phyloP scores from a whole-genome alignment of 2,797 vertebrate genomes.

The Acipenser oxyrinchus region DNA sequence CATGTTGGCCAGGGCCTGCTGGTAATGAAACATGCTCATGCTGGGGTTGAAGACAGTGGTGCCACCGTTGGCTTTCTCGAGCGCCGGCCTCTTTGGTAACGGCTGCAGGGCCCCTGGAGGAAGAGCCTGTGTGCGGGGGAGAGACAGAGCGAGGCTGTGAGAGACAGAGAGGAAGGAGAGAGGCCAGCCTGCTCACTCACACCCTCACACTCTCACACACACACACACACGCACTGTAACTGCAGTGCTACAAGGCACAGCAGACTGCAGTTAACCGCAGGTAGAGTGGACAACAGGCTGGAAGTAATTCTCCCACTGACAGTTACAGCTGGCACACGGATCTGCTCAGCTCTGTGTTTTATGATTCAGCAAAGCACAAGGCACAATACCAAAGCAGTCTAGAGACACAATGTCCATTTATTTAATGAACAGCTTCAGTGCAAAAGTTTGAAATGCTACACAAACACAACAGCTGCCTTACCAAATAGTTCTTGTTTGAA shows the following conservation, averaged over 20 bases:
- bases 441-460: no score
- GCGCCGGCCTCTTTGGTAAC: constrained; percentile 85
- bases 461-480: no score
- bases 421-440: no score
- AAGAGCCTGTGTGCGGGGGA: constrained; percentile 60
- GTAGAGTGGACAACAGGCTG: constrained; percentile 11
- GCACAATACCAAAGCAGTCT: no score
- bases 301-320: constrained; percentile 3
- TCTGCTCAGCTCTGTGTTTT: constrained; percentile 15
- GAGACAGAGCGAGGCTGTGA: constrained; percentile 52
- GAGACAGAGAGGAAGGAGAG: constrained; percentile 13
- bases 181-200: not conserved
- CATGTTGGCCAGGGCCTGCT: constrained; percentile 93
- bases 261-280: not conserved
- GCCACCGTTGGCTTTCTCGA: constrained; percentile 90
- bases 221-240: no score
- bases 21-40: constrained; percentile 91
- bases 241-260: no score
- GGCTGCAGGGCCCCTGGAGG: constrained; percentile 78
- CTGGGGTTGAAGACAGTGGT: constrained; percentile 83
- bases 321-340: constrained; percentile 13
- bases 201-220: no score
- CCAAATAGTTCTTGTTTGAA: no score
- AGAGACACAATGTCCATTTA: no score
- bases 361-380: no score